Percentiles rank a stretch among this genome's conserved stretches.
Evolutionary conservation across 2,797 vertebrate genomes (phyloP).

Genomic region (Synanceia verrucosa): DNA sequence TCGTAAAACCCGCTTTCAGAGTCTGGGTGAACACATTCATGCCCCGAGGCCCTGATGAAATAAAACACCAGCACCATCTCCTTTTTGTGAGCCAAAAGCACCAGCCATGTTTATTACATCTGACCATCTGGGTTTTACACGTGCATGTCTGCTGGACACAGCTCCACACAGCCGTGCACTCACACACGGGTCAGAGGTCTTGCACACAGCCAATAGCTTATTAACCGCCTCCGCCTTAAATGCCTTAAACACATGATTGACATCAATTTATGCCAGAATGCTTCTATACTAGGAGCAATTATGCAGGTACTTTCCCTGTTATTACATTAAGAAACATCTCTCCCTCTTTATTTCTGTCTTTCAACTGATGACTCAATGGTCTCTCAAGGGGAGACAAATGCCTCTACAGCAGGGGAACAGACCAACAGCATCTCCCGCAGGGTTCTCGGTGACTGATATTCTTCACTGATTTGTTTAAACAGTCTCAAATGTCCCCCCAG

Average conservation of each 20-base stretch:
- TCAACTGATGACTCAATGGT: constrained; percentile 31
- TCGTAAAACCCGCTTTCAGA: constrained; percentile 64
- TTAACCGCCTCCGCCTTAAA: constrained; percentile 45
- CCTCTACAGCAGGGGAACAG: constrained; percentile 62
- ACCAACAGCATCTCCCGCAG: constrained; percentile 63
- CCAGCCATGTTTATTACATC: constrained; percentile 76
- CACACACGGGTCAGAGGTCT: constrained; percentile 63
- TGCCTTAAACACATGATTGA: constrained; percentile 31
- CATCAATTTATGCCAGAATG: constrained; percentile 30
- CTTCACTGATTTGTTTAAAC: constrained; percentile 81
- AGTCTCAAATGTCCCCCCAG: constrained; percentile 74
- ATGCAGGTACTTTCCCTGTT: constrained; percentile 25
- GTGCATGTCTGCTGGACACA: constrained; percentile 67
- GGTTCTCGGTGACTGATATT: constrained; percentile 74
- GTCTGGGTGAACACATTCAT: constrained; percentile 66
- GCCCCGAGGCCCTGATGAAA: constrained; percentile 72
- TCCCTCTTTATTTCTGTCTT: not conserved
- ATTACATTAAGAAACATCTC: not conserved
- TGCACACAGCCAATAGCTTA: constrained; percentile 50
- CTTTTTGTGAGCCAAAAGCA: constrained; percentile 68
- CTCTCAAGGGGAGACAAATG: constrained; percentile 62
- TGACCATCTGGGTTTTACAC: constrained; percentile 78
- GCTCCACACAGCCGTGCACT: constrained; percentile 42
- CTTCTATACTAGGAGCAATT: constrained; percentile 4
- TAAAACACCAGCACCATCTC: constrained; percentile 69